Conservation (phyloP, 37 sponge, comb jelly and placozoan genomes). For the Sycon ciliatum region DNA sequence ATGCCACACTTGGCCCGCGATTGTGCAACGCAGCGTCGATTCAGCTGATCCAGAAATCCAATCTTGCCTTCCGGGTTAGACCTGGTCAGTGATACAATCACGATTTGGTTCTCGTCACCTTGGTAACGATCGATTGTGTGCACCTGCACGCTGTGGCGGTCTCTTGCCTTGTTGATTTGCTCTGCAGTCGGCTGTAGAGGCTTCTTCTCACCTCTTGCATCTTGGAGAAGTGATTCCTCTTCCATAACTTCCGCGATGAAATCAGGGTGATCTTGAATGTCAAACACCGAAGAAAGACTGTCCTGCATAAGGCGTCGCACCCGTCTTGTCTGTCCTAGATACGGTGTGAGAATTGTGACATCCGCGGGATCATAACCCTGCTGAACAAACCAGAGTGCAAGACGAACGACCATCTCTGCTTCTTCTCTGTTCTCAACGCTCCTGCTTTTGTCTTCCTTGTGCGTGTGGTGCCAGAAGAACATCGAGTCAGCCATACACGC, state of each 20-base stretch:
- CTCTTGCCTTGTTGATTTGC: too few relatives aligned
- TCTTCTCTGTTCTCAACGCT: constrained; percentile 61
- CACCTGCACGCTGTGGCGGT: too few relatives aligned
- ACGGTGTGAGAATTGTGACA: constrained; percentile 83
- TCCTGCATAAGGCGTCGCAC: too few relatives aligned
- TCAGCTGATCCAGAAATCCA: constrained; percentile 64
- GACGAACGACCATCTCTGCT: constrained; percentile 52
- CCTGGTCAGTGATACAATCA: constrained; percentile 71
- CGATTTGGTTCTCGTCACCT: constrained; percentile 84
- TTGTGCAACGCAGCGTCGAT: constrained; percentile 78
- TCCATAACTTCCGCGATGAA: too few relatives aligned
- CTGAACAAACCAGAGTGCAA: constrained; percentile 57
- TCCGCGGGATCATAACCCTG: constrained; percentile 50
- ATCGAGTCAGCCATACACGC: not conserved
- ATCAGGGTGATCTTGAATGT: too few relatives aligned
- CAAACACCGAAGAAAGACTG: too few relatives aligned
- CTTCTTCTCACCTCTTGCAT: too few relatives aligned
- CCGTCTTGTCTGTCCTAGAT: constrained; percentile 65
- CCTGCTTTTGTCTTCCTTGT: not conserved
- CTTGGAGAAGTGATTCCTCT: too few relatives aligned
- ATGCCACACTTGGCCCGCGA: constrained; percentile 78
- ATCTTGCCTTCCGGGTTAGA: constrained; percentile 70
- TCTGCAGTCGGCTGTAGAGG: too few relatives aligned
- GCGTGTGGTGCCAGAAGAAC: constrained; percentile 5
- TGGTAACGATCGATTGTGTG: too few relatives aligned